Evolutionary conservation across 2,888 invertebrate genomes (phyloP).

Genomic region (Dryadula phaetusa): DNA sequence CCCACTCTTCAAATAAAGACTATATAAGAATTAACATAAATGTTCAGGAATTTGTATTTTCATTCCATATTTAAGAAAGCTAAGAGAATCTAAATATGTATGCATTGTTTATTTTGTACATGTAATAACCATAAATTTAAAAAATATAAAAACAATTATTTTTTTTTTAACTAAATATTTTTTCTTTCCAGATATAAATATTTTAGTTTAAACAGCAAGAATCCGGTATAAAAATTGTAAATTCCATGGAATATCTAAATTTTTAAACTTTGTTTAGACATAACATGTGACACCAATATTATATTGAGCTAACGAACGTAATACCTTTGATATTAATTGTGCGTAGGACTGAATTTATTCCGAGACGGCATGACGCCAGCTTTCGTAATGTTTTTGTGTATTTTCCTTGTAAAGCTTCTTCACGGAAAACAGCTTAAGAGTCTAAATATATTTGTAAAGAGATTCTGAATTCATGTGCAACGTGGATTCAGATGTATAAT

Average conservation of each 20-base stretch:
- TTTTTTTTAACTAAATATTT: not conserved
- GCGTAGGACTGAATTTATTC: not conserved
- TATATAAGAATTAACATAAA: not conserved
- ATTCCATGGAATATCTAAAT: not conserved
- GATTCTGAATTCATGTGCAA: too few relatives aligned
- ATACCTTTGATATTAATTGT: not conserved
- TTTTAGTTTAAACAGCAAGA: not conserved
- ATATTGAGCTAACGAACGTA: not conserved
- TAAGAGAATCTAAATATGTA: too few relatives aligned
- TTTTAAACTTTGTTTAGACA: not conserved
- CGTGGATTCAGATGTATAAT: too few relatives aligned
- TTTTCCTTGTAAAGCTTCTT: not conserved
- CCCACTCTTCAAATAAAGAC: not conserved
- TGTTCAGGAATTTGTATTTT: not conserved
- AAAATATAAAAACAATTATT: too few relatives aligned
- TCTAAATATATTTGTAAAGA: not conserved
- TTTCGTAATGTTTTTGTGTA: not conserved
- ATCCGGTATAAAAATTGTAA: not conserved
- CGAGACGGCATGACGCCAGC: constrained; percentile 9
- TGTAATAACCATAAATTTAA: too few relatives aligned
- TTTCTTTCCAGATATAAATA: not conserved
- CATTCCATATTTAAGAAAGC: not conserved
- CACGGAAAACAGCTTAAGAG: too few relatives aligned
- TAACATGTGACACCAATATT: not conserved
- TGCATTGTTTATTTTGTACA: too few relatives aligned